Conservation (phyloP, 2,113 vertebrate species). For the Vulpes ferrilata region DNA sequence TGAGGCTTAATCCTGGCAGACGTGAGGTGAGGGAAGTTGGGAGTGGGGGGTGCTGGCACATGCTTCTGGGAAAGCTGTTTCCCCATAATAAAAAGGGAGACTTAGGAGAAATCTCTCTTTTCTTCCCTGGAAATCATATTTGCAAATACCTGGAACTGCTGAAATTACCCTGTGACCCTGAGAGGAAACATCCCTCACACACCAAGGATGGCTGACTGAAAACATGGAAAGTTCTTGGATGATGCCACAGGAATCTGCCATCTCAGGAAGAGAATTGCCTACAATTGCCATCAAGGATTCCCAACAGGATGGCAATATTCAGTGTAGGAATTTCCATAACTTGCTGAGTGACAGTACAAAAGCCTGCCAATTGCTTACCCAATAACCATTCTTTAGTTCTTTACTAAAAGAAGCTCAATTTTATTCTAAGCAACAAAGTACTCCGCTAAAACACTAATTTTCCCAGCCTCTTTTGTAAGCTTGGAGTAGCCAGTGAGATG, state of each 20-base stretch:
- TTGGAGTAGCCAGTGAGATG: not conserved
- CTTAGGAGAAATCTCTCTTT: not conserved
- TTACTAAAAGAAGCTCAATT: not conserved
- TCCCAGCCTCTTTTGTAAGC: slow-evolving; percentile 34
- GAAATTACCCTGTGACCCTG: not conserved
- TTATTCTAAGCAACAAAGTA: not conserved
- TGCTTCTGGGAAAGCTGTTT: not conserved
- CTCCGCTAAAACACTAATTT: not conserved
- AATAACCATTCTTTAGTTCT: not conserved
- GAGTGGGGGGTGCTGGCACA: not conserved
- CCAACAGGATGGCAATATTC: not conserved
- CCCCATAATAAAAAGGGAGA: not conserved
- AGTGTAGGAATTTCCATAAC: not conserved
- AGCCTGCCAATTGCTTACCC: not conserved
- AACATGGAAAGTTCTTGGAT: not conserved
- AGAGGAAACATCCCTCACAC: not conserved
- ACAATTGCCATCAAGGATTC: not conserved
- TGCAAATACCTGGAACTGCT: not conserved
- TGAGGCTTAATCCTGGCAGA: slow-evolving; percentile 1
- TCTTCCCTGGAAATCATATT: not conserved
- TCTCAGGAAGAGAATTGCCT: not conserved
- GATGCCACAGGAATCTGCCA: not conserved
- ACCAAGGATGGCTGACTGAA: not conserved
- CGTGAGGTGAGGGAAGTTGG: not conserved
- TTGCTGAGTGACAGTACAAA: not conserved